These are phyloP conservation scores for Megamerina dolium DNA, from an alignment of 2,888 invertebrate species.

Conservation along the genomic window DNA sequence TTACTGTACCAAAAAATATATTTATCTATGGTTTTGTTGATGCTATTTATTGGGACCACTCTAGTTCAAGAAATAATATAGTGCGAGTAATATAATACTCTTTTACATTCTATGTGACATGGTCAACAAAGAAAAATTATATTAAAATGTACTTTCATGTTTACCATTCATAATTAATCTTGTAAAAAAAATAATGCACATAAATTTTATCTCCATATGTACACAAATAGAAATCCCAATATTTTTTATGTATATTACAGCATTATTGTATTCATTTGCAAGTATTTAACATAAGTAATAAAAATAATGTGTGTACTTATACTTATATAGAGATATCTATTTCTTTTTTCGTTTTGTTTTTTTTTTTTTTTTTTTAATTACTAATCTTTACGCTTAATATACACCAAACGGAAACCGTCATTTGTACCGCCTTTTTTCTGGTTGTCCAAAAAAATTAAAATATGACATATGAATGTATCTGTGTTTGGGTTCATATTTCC, in stretches of 20 bases:
- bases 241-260: background rate
- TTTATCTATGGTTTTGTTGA: too few species aligned
- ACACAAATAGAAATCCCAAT: background rate
- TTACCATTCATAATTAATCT: background rate
- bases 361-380: background rate
- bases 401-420: constrained; percentile 3
- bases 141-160: too few species aligned
- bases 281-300: constrained; percentile 22
- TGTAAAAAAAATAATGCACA: background rate
- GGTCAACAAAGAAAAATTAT: too few species aligned
- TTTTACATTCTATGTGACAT: too few species aligned
- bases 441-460: too few species aligned
- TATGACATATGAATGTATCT: too few species aligned
- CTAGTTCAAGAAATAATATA: too few species aligned
- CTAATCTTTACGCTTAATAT: background rate
- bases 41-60: too few species aligned
- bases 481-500: too few species aligned
- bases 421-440: constrained; percentile 1
- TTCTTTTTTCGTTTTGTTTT: background rate
- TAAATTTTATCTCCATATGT: background rate
- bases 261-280: background rate
- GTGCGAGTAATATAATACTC: too few species aligned
- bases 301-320: constrained; percentile 9
- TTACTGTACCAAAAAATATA: too few species aligned
- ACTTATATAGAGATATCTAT: too few species aligned